A percentile compares a stretch with the other conserved stretches of the same genome.
phyloP scores from a whole-genome alignment of 2,113 vertebrate species.

The Athene cunicularia region DNA sequence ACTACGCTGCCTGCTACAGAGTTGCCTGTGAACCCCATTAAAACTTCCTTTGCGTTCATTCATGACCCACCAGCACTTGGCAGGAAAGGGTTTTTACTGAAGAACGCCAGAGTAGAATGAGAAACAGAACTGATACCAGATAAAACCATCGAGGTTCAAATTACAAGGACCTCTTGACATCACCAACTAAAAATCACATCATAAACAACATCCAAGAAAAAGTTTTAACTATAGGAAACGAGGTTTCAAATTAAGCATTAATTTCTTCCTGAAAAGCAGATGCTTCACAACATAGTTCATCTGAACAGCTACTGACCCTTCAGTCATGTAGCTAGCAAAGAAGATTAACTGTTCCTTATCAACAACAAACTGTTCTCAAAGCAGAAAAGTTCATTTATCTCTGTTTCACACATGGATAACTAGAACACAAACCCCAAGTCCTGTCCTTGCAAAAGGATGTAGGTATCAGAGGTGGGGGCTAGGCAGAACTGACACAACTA shows the following conservation, averaged over 20 bases:
- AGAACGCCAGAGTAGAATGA: background rate
- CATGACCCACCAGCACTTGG: background rate
- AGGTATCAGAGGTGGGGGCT: rapidly evolving
- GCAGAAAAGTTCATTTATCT: background rate
- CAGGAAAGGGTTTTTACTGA: background rate
- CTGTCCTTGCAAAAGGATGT: background rate
- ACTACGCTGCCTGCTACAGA: background rate
- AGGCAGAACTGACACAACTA: background rate
- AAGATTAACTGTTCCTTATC: background rate
- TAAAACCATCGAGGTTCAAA: background rate
- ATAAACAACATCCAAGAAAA: background rate
- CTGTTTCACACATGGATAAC: background rate
- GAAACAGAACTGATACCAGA: background rate
- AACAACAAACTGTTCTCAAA: background rate
- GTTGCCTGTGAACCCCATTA: too few relatives aligned
- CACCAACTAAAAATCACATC: background rate
- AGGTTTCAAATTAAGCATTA: background rate
- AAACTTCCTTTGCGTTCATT: background rate
- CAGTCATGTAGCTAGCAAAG: background rate
- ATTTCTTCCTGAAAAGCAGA: background rate
- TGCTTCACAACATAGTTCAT: background rate
- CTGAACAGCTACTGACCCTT: background rate
- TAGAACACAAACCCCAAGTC: background rate
- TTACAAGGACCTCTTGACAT: background rate
- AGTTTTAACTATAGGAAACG: background rate